Evolutionary conservation across 2,888 invertebrate genomes (phyloP), one percentile per base, ranked within the genome.

Genomic region (Thyatira batis): DNA sequence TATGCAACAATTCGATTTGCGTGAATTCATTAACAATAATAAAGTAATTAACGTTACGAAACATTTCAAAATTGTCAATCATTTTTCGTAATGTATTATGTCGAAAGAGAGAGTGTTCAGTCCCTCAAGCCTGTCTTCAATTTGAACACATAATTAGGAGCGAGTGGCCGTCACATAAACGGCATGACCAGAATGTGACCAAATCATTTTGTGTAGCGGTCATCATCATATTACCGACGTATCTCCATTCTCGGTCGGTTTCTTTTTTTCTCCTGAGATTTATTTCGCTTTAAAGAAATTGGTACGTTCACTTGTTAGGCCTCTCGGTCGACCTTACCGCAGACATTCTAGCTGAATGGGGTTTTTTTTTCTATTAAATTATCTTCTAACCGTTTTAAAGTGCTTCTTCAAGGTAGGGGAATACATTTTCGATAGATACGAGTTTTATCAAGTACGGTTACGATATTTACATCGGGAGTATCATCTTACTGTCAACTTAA

Each of bases 171-270:
- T 64, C 27, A 63, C 71, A 65, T 85, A 84, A 86, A 84, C 86
- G 85, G 76, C 82, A 77, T 79, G 78, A 85, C 84, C 84, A 82
- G 78, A 82, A 76, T 85, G 85, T 87, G 87, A 87, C 88, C 83
- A 80, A 89, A 87, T 82, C 82, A 84, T 85, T 87, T 87, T 83
- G 81, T 80, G 81, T 68, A 67, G 78, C 73, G 79, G 82, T 84
- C 85, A 81, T 85, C 80, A 82, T 71, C 69, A 66, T 67, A 73
- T 73, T 73, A 73, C 72, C 71, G 17, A 17, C 39, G 8, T 39
- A 39, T 39, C 65, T 70, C 55, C 58, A 58, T 61, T 53, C 56
- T 51, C 53, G 68, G 67, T 74, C 71, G 75, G 69, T 53, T 68
- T 68, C 63, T 65, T 67, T 57, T 69, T 69, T 49, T 45, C 51